These are phyloP conservation scores for Eriosoma lanigerum DNA, from an alignment of 1,140 invertebrate genomes.

Conservation along the genomic window DNA sequence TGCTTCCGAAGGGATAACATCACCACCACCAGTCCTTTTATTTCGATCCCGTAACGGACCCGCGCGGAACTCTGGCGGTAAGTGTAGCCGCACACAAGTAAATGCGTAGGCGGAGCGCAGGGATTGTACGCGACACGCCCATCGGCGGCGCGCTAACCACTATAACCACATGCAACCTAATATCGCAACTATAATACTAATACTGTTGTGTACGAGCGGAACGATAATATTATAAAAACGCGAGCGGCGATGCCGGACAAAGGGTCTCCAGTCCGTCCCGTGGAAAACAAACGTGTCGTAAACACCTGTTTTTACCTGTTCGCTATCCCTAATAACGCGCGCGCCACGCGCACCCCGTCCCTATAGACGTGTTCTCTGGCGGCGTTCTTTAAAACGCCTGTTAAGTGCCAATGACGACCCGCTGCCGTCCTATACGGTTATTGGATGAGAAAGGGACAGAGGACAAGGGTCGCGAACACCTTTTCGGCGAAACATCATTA, in stretches of 20 bases:
- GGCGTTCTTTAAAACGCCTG: slow-evolving; percentile 23
- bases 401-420: slow-evolving; percentile 19
- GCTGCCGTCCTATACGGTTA: background rate
- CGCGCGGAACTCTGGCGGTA: background rate
- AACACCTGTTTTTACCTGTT: slow-evolving; percentile 46
- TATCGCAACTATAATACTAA: too few species aligned
- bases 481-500: slow-evolving; percentile 16
- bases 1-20: background rate
- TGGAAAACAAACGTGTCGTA: slow-evolving; percentile 49
- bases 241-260: slow-evolving; percentile 1
- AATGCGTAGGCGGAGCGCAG: slow-evolving; percentile 11
- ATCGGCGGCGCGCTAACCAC: too few species aligned
- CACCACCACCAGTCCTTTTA: background rate
- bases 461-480: background rate
- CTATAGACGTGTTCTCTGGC: too few species aligned
- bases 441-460: too few species aligned
- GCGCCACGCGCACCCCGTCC: background rate
- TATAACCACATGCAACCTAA: too few species aligned
- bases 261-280: background rate
- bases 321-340: slow-evolving; percentile 1
- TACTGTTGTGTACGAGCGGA: background rate
- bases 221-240: background rate
- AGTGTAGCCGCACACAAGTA: background rate
- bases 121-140: slow-evolving; percentile 8
- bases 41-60: too few species aligned